A percentile compares a stretch with the other conserved stretches of the same genome.
Evolutionary conservation across 2,888 invertebrate genomes (phyloP).

Genomic region (Drosophila peninsularis): DNA sequence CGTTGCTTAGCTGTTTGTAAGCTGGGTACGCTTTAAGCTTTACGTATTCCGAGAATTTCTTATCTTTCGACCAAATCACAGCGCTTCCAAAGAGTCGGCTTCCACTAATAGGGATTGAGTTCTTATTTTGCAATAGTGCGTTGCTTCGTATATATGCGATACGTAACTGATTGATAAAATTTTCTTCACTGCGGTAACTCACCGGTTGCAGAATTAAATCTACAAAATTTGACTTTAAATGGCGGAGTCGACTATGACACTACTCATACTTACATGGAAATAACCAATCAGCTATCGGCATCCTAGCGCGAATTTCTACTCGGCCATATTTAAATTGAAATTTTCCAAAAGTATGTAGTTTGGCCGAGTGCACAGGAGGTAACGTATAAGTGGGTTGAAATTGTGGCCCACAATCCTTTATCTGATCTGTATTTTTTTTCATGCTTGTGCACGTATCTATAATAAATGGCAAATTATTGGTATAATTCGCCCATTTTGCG

Average conservation of each 20-base stretch:
- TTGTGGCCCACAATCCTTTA: constrained; percentile 20
- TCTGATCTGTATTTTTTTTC: fast-evolving
- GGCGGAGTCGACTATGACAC: not conserved
- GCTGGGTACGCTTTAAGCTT: not conserved
- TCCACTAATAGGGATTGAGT: not conserved
- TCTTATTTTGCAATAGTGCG: not conserved
- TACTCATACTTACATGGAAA: constrained; percentile 36
- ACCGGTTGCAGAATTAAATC: constrained; percentile 34
- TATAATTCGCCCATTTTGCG: not conserved
- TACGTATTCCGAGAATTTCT: not conserved
- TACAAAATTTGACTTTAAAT: not conserved
- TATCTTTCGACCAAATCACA: not conserved
- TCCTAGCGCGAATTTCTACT: constrained; percentile 29
- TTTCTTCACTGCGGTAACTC: not conserved
- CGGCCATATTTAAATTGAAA: constrained; percentile 41
- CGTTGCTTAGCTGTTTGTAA: not conserved
- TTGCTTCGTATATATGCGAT: constrained; percentile 48
- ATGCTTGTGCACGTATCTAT: constrained; percentile 2
- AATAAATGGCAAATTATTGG: not conserved
- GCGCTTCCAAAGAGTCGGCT: constrained; percentile 32
- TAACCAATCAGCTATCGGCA: constrained; percentile 46
- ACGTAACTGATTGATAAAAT: constrained; percentile 13
- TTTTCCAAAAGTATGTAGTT: constrained; percentile 4
- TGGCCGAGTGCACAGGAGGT: constrained; percentile 16
- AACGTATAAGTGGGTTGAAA: fast-evolving